phyloP scores from a whole-genome alignment of 2,113 vertebrate genomes.

The Microcebus griseorufus region DNA sequence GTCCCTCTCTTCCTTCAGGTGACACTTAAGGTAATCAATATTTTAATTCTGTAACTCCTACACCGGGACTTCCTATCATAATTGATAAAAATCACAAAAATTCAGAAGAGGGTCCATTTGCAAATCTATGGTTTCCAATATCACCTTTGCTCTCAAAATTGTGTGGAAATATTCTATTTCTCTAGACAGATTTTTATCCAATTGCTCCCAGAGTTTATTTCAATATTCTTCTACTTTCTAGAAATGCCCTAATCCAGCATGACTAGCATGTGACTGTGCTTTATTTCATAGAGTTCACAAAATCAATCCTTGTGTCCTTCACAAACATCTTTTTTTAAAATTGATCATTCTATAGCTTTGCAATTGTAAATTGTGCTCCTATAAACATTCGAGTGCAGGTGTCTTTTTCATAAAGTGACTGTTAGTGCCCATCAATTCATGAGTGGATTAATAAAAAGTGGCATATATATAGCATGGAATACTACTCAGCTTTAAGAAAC shows the following conservation, averaged over 20 bases:
- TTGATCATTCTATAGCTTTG: not conserved
- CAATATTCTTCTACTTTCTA: not conserved
- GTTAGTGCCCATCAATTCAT: too few species aligned
- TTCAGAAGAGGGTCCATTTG: not conserved
- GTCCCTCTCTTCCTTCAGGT: too few species aligned
- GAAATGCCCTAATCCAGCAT: rapidly evolving
- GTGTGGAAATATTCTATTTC: not conserved
- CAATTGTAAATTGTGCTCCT: too few species aligned
- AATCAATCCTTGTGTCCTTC: not conserved
- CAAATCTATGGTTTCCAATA: not conserved
- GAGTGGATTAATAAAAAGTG: too few species aligned
- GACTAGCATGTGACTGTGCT: rapidly evolving
- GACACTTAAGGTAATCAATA: not conserved
- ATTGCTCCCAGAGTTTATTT: not conserved
- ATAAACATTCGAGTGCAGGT: too few species aligned
- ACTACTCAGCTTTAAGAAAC: too few species aligned
- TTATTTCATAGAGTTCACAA: not conserved
- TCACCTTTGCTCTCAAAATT: not conserved
- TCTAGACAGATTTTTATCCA: not conserved
- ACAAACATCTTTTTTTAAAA: not conserved
- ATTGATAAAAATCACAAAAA: not conserved
- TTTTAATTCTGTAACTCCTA: not conserved
- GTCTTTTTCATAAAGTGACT: too few species aligned
- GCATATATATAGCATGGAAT: too few species aligned
- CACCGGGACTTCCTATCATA: not conserved